Percentiles rank a stretch among this genome's conserved stretches.
Conservation (phyloP, 1,140 invertebrate genomes). For the Temnothorax nylanderi region DNA sequence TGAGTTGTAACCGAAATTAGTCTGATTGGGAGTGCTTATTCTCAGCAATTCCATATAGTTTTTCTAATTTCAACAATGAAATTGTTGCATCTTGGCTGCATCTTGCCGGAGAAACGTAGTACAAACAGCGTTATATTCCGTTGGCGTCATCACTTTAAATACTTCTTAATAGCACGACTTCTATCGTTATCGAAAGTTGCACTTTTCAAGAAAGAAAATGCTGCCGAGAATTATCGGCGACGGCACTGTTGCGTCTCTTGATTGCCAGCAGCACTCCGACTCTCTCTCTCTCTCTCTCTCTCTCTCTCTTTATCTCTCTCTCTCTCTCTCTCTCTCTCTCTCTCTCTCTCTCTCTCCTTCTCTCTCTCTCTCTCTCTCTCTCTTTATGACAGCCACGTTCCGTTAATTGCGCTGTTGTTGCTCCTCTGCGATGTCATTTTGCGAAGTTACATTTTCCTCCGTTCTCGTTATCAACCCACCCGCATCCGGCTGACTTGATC, state of each 20-base stretch:
- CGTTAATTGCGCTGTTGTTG: conserved; percentile 25
- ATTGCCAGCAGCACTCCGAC: neutral
- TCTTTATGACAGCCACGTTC: neutral
- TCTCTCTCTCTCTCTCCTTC: too few species aligned
- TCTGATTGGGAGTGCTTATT: neutral
- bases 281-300: neutral
- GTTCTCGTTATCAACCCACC: neutral
- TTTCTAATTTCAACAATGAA: neutral
- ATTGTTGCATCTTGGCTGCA: neutral
- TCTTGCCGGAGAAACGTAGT: neutral
- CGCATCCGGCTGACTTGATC: neutral
- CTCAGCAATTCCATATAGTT: neutral
- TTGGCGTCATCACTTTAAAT: neutral
- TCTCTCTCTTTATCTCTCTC: neutral
- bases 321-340: neutral
- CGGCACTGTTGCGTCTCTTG: neutral
- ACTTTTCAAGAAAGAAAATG: neutral
- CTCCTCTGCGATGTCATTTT: conserved; percentile 23
- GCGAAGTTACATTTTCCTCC: neutral
- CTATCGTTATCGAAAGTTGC: neutral
- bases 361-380: neutral
- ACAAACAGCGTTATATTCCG: neutral
- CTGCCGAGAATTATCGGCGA: neutral
- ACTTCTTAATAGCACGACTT: neutral
- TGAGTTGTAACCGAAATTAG: neutral